Evolutionary conservation across 2,888 invertebrate species (phyloP), one percentile per base, ranked within the genome.

Genomic region (Orchesella flavescens): DNA sequence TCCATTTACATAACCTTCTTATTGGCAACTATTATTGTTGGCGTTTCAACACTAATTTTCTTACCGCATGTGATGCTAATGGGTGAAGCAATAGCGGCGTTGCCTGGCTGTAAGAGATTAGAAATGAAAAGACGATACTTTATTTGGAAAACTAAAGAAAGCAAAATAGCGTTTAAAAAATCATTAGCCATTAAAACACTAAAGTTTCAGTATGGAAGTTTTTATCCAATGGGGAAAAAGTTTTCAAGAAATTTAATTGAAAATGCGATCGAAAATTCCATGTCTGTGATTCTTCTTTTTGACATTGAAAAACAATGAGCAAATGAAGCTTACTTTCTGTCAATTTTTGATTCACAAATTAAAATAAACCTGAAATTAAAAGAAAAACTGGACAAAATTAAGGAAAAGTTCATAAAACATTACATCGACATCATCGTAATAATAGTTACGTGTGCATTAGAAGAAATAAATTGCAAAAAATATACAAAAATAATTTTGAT

Each of bases 201-300:
- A 0, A 57, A 34, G 10, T 59, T 72, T 17, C 10, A 34, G 10
- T 72, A 72, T 21, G 72, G 72, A 3, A 34, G 19, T n/a, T 72
- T 57, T 17, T 59, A 72, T 21, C 43, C 72, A 9, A 17, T 72
- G 19, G 72, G 72, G 3, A 43, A 24, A 12, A 24, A 43, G 1
- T 72, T 72, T 72, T n/a, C 43, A n/a, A 72, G 57, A 43, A 72
- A 72, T 19, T 1, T 43, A 1, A 17, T 72, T 44, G 72, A 57
- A 34, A 72, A 72, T 23, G 19, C 3, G 19, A 1, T 59, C 5
- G 57, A 72, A 44, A 72, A 57, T 57, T 57, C 57, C 4, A 44
- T 72, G 17, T 4, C 34, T 34, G 2, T 34, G 34, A 34, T 34
- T 34, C 34, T 34, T 34, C 34, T 34, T 34, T 34, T 34, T 34